These are phyloP conservation scores for Adelges cooleyi DNA, from an alignment of 1,140 invertebrate species.

Conservation along the genomic window DNA sequence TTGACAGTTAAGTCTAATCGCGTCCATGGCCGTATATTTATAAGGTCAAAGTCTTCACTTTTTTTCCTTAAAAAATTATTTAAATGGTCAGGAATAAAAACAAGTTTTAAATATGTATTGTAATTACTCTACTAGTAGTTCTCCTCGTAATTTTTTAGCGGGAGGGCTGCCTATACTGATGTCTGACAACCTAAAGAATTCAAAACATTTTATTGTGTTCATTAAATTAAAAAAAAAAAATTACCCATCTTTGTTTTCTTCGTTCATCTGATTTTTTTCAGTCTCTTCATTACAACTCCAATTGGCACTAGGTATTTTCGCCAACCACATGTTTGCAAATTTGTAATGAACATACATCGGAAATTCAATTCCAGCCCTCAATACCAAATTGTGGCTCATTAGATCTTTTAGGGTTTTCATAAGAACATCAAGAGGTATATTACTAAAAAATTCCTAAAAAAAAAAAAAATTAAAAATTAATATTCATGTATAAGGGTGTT, in stretches of 20 bases:
- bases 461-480: neutral
- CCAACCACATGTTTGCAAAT: neutral
- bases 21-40: constrained; percentile 52
- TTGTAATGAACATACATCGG: neutral
- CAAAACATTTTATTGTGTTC: no score
- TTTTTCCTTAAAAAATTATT: neutral
- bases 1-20: constrained; percentile 62
- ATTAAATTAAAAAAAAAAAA: no score
- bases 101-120: no score
- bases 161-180: no score
- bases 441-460: neutral
- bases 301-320: neutral
- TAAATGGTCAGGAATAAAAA: no score
- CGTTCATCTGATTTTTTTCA: no score
- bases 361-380: neutral
- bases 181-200: no score
- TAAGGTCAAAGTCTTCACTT: neutral
- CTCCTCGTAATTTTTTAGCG: no score
- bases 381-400: neutral
- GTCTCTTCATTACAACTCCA: neutral
- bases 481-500: neutral
- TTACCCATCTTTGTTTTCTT: no score
- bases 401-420: neutral
- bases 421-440: neutral
- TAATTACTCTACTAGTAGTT: no score